Evolutionary conservation across 2,797 vertebrate genomes (phyloP).

Genomic region (Poecilia picta): DNA sequence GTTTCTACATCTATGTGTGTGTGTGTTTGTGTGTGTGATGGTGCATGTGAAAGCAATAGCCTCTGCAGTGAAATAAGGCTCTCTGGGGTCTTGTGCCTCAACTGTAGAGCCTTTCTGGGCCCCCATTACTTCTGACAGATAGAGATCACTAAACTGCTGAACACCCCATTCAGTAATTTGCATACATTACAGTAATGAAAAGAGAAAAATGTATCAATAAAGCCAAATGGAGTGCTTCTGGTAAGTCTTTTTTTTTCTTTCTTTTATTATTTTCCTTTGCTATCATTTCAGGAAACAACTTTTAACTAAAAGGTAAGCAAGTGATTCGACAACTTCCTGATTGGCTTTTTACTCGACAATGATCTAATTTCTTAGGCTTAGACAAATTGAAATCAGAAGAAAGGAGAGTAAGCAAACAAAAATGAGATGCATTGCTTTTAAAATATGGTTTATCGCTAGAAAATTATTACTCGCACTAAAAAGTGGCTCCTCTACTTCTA

Average conservation of each 20-base stretch:
- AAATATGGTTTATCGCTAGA: conserved; percentile 49
- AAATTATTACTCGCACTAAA: conserved; percentile 41
- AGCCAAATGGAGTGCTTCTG: conserved; percentile 69
- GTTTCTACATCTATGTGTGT: neutral
- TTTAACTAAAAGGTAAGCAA: conserved; percentile 14
- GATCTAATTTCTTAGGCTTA: conserved; percentile 14
- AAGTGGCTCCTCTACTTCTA: conserved; percentile 17
- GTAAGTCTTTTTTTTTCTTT: conserved; percentile 35
- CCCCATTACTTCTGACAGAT: conserved; percentile 82
- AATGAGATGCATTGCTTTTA: conserved; percentile 42
- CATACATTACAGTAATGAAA: conserved; percentile 82
- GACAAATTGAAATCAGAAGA: conserved; percentile 37
- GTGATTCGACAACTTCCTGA: neutral
- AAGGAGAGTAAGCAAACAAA: conserved; percentile 28
- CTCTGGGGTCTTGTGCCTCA: conserved; percentile 78
- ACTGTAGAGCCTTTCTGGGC: conserved; percentile 76
- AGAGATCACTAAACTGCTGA: conserved; percentile 84
- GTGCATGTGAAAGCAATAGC: conserved; percentile 39
- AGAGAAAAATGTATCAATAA: conserved; percentile 78
- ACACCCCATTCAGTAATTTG: conserved; percentile 81
- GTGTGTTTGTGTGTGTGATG: conserved; percentile 17
- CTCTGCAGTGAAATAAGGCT: conserved; percentile 71
- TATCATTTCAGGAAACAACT: neutral
- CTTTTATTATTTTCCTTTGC: neutral
- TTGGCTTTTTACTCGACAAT: conserved; percentile 3